phyloP scores from a whole-genome alignment of 2,888 invertebrate species.

The Spodoptera littoralis region DNA sequence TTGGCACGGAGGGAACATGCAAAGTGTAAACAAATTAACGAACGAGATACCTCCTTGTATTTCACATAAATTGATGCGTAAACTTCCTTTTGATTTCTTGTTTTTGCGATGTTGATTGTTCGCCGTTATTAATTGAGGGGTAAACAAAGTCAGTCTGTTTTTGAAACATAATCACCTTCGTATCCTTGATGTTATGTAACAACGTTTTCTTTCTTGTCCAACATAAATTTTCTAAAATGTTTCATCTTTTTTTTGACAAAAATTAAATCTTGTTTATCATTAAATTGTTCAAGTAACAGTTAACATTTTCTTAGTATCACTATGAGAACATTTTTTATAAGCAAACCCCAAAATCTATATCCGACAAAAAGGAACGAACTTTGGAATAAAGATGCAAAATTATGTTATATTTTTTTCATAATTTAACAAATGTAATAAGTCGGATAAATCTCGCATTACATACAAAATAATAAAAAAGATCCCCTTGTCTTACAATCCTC shows the following conservation, averaged over 20 bases:
- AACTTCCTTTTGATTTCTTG: conserved; percentile 69
- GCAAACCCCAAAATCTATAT: too few relatives aligned
- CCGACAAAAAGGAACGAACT: too few relatives aligned
- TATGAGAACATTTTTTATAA: too few relatives aligned
- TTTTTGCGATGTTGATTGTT: conserved; percentile 61
- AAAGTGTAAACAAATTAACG: conserved; percentile 83
- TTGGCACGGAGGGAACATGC: conserved; percentile 71
- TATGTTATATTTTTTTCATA: neutral
- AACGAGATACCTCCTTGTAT: conserved; percentile 68
- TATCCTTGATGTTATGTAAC: conserved; percentile 3
- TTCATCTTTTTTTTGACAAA: conserved; percentile 1
- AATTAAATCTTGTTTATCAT: too few relatives aligned
- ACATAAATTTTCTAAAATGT: too few relatives aligned
- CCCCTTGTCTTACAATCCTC: conserved; percentile 51
- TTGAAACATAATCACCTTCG: conserved; percentile 11
- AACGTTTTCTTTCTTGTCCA: neutral
- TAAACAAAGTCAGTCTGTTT: conserved; percentile 40
- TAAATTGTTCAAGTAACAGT: too few relatives aligned
- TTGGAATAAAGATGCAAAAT: too few relatives aligned
- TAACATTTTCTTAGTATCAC: too few relatives aligned
- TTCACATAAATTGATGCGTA: conserved; percentile 67
- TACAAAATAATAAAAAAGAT: conserved; percentile 20
- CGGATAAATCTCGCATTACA: conserved; percentile 30
- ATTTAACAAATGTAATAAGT: conserved; percentile 12
- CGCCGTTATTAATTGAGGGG: conserved; percentile 61